These are phyloP conservation scores for Luperina testacea DNA, from an alignment of 2,888 invertebrate genomes.

Conservation along the genomic window DNA sequence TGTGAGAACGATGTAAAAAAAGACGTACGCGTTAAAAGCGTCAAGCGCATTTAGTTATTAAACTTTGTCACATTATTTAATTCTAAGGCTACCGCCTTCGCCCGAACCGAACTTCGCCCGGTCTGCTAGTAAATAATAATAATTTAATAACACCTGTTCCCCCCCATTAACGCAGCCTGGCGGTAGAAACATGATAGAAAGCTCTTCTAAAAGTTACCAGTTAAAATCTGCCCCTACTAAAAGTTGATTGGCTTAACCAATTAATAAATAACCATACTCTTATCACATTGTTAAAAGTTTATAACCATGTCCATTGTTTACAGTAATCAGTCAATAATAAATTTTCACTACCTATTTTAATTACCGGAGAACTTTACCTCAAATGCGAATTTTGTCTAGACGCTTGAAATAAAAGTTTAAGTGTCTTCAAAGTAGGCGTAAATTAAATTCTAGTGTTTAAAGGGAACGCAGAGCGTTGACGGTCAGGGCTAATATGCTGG, in stretches of 20 bases:
- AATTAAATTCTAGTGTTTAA: not conserved
- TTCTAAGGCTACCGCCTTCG: too few relatives aligned
- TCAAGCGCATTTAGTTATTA: too few relatives aligned
- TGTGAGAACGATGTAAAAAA: too few relatives aligned
- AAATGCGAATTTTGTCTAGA: not conserved
- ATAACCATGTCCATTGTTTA: constrained; percentile 17
- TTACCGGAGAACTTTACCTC: not conserved
- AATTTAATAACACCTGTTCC: too few relatives aligned
- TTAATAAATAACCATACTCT: constrained; percentile 31
- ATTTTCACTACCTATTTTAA: constrained; percentile 19
- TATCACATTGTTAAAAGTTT: not conserved
- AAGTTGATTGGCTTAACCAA: constrained; percentile 20
- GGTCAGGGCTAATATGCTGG: too few relatives aligned
- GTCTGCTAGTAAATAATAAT: too few relatives aligned
- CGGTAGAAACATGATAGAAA: not conserved
- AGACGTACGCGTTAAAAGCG: too few relatives aligned
- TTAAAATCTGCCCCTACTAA: not conserved
- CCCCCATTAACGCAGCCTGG: too few relatives aligned
- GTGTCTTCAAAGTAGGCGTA: too few relatives aligned
- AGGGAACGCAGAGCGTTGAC: too few relatives aligned
- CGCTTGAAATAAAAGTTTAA: not conserved
- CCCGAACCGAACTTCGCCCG: too few relatives aligned
- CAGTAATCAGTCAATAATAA: constrained; percentile 13
- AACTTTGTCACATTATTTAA: too few relatives aligned
- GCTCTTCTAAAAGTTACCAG: not conserved